phyloP scores from a whole-genome alignment of 2,113 vertebrate genomes.

The Pelecanoides urinatrix region DNA sequence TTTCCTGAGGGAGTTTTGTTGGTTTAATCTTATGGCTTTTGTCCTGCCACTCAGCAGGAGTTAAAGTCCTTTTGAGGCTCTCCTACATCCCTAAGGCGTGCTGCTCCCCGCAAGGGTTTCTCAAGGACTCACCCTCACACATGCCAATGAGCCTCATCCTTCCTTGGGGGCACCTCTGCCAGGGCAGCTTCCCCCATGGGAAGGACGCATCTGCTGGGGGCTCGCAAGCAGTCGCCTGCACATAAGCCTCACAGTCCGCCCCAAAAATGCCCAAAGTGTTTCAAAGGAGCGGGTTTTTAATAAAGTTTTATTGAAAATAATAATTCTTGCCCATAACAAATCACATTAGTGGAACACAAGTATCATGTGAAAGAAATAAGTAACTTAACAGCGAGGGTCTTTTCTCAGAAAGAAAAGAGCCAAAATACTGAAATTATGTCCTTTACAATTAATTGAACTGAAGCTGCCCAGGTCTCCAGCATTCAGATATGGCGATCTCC shows the following conservation, averaged over 20 bases:
- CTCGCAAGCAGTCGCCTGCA: neutral
- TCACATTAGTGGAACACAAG: neutral
- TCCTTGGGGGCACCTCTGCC: neutral
- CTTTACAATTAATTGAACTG: neutral
- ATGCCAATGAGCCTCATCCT: fast-evolving
- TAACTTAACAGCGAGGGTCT: neutral
- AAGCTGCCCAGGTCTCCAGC: neutral
- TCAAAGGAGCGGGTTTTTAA: neutral
- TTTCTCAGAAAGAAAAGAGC: neutral
- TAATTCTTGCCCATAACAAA: neutral
- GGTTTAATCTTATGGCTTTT: neutral
- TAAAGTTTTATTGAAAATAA: neutral
- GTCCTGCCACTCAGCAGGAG: neutral
- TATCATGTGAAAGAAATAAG: neutral
- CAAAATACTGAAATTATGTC: neutral
- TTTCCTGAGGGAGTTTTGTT: neutral
- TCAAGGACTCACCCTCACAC: neutral
- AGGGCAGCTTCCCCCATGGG: neutral
- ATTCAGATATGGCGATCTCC: neutral
- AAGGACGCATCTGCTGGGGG: neutral
- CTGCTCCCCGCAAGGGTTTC: neutral
- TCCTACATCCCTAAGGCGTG: neutral
- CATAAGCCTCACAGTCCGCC: neutral
- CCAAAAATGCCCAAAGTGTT: neutral
- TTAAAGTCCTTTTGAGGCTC: neutral